Base-by-base conservation (phyloP, 2,888 invertebrate species). In the Diaperis boleti region DNA sequence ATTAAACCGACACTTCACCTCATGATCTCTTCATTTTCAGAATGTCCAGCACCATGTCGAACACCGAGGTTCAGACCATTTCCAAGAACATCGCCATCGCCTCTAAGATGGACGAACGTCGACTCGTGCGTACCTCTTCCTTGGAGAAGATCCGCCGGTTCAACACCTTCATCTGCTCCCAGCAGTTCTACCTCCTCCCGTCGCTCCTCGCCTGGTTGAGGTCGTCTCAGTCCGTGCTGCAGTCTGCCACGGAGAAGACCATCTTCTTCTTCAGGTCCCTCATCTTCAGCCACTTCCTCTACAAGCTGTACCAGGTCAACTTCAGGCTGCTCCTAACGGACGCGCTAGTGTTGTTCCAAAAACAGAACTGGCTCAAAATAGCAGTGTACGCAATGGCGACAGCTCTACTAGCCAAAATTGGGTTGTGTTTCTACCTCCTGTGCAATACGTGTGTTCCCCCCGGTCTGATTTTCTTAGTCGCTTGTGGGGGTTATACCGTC, bases 121-220 rank as follows among this genome's bases (percentile, higher is more conserved):
- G 70, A 31, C 69, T 80, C 22, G 74, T 73, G 11, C 69, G 80
- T 5, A 74, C 74, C 6, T 66, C 76, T 1, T 79, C 79, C 3
- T 70, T 80, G 20, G 78, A 79, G 15, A 77, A 75, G 55, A 76
- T 80, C 60, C 74, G 66, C 41, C 71, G 74, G 37, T 76, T 79
- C 71, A 79, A 80, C 72, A 72, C 69, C n/a, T 78, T 73, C 70
- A 77, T 80, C 10, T 80, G 79, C 63, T 75, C 78, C 3, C 79
- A 79, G 56, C 77, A 79, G 59, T 79, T 72, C 67, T 76, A 70
- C 70, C 68, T 79, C 14, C 66, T 80, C 0, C 79, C 80, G 5
- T 74, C 76, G 1, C 44, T 79, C 17, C 59, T 79, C 17, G 66
- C 72, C 52, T 79, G 77, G 77, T 54, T 80, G 54, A 76, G 71